Conservation (phyloP, 2,113 vertebrate genomes). For the Calypte anna region DNA sequence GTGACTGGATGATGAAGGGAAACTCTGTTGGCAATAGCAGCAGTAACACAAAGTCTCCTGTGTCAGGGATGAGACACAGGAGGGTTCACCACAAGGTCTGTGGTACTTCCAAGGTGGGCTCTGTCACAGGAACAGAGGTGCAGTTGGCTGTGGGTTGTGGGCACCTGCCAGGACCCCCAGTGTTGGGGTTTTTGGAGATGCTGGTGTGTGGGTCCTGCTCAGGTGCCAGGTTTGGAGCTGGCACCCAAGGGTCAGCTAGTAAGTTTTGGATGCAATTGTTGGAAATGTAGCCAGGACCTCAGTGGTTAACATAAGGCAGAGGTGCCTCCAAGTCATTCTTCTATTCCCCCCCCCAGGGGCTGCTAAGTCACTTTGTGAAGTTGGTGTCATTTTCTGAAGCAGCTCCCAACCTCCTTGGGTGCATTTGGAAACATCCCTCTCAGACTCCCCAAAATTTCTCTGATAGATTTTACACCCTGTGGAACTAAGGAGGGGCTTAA, state of each 20-base stretch:
- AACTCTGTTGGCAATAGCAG: neutral
- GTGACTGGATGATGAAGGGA: neutral
- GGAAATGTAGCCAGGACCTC: neutral
- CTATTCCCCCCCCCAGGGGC: neutral
- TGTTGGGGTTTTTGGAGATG: neutral
- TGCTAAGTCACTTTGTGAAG: neutral
- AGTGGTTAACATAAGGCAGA: neutral
- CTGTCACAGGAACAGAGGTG: accelerated
- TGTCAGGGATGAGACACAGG: neutral
- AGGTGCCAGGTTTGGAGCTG: neutral
- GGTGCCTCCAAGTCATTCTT: neutral
- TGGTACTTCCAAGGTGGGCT: neutral
- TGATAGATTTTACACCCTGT: neutral
- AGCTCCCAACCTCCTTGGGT: neutral
- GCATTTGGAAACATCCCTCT: neutral
- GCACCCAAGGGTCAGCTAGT: neutral
- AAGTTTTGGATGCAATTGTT: neutral
- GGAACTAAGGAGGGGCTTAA: neutral
- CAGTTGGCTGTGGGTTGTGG: neutral
- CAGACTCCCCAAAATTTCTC: neutral
- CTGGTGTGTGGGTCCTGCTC: accelerated
- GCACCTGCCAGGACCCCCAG: neutral
- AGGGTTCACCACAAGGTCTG: accelerated
- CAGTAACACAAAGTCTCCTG: accelerated
- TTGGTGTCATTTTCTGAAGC: neutral